Percentiles rank a stretch among this genome's conserved stretches.
phyloP scores from a whole-genome alignment of 92 coral and sea anemone species.

The Pocillopora meandrina region DNA sequence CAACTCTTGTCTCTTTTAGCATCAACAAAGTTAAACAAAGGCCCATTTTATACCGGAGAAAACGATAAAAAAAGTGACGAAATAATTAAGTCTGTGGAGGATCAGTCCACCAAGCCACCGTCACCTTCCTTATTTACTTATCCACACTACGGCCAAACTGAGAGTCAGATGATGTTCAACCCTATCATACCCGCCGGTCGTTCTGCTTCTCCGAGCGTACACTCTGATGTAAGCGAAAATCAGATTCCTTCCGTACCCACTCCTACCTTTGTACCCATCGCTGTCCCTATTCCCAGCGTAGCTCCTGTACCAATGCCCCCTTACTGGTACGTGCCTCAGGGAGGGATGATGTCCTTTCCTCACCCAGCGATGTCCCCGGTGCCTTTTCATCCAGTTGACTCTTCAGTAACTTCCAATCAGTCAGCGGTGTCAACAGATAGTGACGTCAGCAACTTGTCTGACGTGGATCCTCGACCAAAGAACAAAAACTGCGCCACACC shows the following conservation, averaged over 20 bases:
- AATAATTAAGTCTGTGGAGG: background rate
- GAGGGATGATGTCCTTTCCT: slow-evolving; percentile 67
- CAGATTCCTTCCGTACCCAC: slow-evolving; percentile 33
- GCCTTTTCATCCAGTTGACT: slow-evolving; percentile 40
- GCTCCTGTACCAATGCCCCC: slow-evolving; percentile 62
- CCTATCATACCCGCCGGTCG: slow-evolving; percentile 81
- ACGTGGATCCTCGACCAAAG: background rate
- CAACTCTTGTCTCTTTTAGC: slow-evolving; percentile 58
- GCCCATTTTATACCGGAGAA: background rate
- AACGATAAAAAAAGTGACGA: background rate
- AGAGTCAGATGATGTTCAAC: slow-evolving; percentile 60
- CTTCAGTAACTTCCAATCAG: slow-evolving; percentile 30
- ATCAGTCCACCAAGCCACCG: slow-evolving; percentile 52
- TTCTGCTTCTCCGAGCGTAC: slow-evolving; percentile 36
- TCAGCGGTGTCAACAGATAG: slow-evolving; percentile 22
- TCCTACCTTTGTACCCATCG: slow-evolving; percentile 71
- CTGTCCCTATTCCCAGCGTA: slow-evolving; percentile 68
- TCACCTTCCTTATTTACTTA: slow-evolving; percentile 53
- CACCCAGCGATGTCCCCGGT: slow-evolving; percentile 60
- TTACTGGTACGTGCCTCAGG: slow-evolving; percentile 83
- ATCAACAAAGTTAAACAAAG: slow-evolving; percentile 28
- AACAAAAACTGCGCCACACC: slow-evolving; percentile 4
- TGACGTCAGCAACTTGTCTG: slow-evolving; percentile 11
- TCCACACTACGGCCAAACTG: slow-evolving; percentile 43
- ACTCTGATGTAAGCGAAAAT: slow-evolving; percentile 19